These are phyloP conservation scores for Pecten maximus DNA, from an alignment of 2,888 invertebrate species.

Conservation along the genomic window DNA sequence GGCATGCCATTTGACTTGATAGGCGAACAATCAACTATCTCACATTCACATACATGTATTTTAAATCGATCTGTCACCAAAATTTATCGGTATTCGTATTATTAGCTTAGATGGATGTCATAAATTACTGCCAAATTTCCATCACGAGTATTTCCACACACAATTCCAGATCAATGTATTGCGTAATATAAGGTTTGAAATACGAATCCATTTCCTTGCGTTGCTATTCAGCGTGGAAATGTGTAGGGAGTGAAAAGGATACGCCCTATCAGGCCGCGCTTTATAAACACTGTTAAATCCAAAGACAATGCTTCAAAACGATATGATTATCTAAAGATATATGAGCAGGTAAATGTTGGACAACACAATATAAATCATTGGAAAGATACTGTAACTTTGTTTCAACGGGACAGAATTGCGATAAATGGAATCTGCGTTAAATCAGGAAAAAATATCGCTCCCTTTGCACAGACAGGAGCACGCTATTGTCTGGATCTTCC, in stretches of 20 bases:
- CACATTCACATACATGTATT: too few relatives aligned
- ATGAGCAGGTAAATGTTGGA: neutral
- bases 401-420: neutral
- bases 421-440: neutral
- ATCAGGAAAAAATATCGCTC: neutral
- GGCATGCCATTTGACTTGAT: too few relatives aligned
- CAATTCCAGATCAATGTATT: too few relatives aligned
- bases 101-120: too few relatives aligned
- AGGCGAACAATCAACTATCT: too few relatives aligned
- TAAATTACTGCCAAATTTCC: too few relatives aligned
- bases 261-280: neutral
- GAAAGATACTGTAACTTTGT: neutral
- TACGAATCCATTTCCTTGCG: neutral
- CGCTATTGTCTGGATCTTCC: conserved; percentile 14
- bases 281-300: neutral
- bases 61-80: too few relatives aligned
- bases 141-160: too few relatives aligned
- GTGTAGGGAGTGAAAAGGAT: neutral
- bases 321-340: conserved; percentile 10
- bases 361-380: neutral
- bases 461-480: neutral
- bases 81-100: too few relatives aligned
- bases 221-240: neutral
- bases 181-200: neutral
- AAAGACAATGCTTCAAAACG: neutral